Evolutionary conservation across 2,113 vertebrate genomes (phyloP), one percentile per base, ranked within the genome.

Genomic region (Cebus imitator): DNA sequence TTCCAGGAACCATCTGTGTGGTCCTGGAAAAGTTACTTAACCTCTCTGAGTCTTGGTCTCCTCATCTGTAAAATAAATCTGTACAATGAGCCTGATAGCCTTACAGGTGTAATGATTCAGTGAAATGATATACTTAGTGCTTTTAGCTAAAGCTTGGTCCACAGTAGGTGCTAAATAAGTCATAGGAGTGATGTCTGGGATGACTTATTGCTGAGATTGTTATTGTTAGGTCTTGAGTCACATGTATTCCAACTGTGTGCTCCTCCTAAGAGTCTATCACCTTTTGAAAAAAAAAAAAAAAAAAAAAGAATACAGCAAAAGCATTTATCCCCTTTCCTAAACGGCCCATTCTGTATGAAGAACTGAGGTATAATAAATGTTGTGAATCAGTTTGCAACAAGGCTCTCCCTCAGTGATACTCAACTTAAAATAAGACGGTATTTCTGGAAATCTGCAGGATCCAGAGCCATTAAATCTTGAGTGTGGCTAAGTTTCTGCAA

Each of bases 371-470:
- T 55, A 16, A 23, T 55, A 16, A 68, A 55, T 16, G 7, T 27
- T 90, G 81, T 87, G 37, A 87, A 82, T 37, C 18, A 43, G n/a
- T 57, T 20, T 66, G 37, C 40, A 55, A 45, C 3, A 45, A 73
- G 61, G 45, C 18, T 84, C 21, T 35, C 80, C 23, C 30, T 84
- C 48, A 21, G 43, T 11, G 57, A 93, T 25, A 88, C 10, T 80
- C 40, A 88, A 55, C 9, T 75, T 83, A 80, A 21, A 92, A 52
- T n/a, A 82, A 58, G 48, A 72, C 50, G 10, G 76, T 17, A 43
- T 90, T 96, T 95, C 45, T 57, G 73, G 48, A 91, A 91, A 91
- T 61, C 64, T 82, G 27, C 9, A 55, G 45, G 68, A 78, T 58
- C 37, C 35, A 86, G 45, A 82, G 45, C 37, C 57, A 94, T 57